Base-by-base conservation (phyloP, 2,797 vertebrate genomes). In the Emydoidea blandingii region DNA sequence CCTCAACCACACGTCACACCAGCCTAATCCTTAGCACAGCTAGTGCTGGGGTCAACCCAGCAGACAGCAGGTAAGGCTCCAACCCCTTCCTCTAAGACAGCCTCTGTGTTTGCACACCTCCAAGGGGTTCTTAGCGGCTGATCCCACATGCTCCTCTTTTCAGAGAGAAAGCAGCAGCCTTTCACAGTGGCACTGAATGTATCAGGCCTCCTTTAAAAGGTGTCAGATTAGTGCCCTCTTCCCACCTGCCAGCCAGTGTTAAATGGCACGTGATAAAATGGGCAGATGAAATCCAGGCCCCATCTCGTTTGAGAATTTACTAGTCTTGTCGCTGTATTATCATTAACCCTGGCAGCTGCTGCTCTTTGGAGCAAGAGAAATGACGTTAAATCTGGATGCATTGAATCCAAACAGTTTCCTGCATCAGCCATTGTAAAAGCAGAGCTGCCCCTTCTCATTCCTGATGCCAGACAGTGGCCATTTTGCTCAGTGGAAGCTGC, bases 61-160 rank as follows among this genome's bases (percentile, higher is more conserved):
- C 1, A 18, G 6, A 31, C 2, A 59, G 19, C 0, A 86, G 88
- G 97, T 97, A 93, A 96, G 92, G 72, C 27, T 62, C 23, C 25
- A 44, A 37, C 18, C 37, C 21, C 68, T 41, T 12, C 21, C n/a
- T 72, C 68, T 0, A 1, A 57, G 23, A 5, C 79, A 54, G 6
- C 19, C 74, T 52, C 65, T 12, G 74, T n/a, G n/a, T 29, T 80
- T 4, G 16, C 72, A 50, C 11, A 11, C 10, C 47, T 34, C 56
- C 8, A 3, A 8, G 0, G 8, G 47, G 5, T 31, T 74, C 2
- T 0, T 18, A 0, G 1, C 5, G 3, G 6, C 79, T 68, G 15
- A 53, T 21, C 27, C 52, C 0, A 9, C 21, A 4, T 5, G 7
- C 0, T 0, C 5, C 1, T 4, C 4, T 50, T 62, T 59, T 37